Evolutionary conservation across 2,888 invertebrate species (phyloP), one percentile per base, ranked within the genome.

Genomic region (Empis livida): DNA sequence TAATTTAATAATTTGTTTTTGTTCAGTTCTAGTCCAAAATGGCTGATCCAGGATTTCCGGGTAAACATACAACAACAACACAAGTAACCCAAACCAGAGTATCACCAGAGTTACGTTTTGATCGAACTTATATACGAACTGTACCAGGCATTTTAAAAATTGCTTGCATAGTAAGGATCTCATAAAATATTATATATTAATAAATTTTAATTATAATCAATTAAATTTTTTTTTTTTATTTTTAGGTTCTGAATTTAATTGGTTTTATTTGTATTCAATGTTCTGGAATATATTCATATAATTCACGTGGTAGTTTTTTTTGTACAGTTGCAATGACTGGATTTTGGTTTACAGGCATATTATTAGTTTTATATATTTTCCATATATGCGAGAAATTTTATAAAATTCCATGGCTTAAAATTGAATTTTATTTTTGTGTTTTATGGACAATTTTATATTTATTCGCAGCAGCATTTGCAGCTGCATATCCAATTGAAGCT

Each of bases 351-450:
- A 87, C 88, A 8, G 80, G 82, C 35, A 79, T 87, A 53, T 70
- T 92, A 45, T 73, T 92, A 14, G 77, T 79, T 2, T 74, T 89
- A 49, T 93, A 92, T 65, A 64, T 90, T 51, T 88, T 91, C 69
- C 91, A 92, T 64, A 74, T 91, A 23, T 76, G 92, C 51, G 92
- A 92, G 70, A 85, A 84, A 66, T 79, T 85, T 62, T 82, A 81
- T 64, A 82, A 78, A 68, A 82, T 92, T 57, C 91, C 91, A 3
- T 92, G 92, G 91, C 70, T 91, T 49, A 82, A 81, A 68, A 77
- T 86, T 53, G 91, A 92, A 72, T 76, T 89, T 53, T 70, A 75
- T 3, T 90, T 80, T 71, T 84, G 85, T 61, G 75, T 75, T 9
- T 52, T 84, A 10, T 87, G 86, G 86, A 73, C 81, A 2, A 62